phyloP scores from a whole-genome alignment of 2,888 invertebrate genomes.

The Dioctria linearis region DNA sequence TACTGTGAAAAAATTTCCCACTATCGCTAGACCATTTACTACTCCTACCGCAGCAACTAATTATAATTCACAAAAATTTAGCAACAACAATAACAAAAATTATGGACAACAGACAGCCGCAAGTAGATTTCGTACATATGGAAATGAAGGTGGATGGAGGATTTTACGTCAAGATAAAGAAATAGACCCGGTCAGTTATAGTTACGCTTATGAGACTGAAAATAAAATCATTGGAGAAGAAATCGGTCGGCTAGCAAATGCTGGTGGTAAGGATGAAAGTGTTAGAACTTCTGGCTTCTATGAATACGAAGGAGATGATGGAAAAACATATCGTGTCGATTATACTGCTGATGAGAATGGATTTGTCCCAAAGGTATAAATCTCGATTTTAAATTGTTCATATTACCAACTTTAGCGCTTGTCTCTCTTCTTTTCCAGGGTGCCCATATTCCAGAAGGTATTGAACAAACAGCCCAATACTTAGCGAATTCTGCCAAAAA shows the following conservation, averaged over 20 bases:
- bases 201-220: conserved; percentile 71
- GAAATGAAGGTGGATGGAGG: conserved; percentile 66
- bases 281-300: conserved; percentile 76
- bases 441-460: conserved; percentile 72
- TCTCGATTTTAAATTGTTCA: background rate
- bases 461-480: conserved; percentile 77
- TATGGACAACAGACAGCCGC: conserved; percentile 13
- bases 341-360: conserved; percentile 73
- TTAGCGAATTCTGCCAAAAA: conserved; percentile 68
- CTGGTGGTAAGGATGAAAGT: conserved; percentile 72
- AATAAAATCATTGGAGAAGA: conserved; percentile 73
- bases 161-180: conserved; percentile 67
- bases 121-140: conserved; percentile 55
- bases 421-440: conserved; percentile 59
- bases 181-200: conserved; percentile 63
- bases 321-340: conserved; percentile 69
- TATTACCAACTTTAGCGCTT: background rate
- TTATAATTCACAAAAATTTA: background rate
- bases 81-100: conserved; percentile 5
- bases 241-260: conserved; percentile 72
- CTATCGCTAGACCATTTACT: background rate
- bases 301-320: conserved; percentile 75
- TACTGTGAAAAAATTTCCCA: background rate
- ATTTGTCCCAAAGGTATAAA: conserved; percentile 63
- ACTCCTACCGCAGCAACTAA: background rate